Evolutionary conservation across 1,140 invertebrate genomes (phyloP), one percentile per base, ranked within the genome.

Genomic region (Drosophila parabipectinata): DNA sequence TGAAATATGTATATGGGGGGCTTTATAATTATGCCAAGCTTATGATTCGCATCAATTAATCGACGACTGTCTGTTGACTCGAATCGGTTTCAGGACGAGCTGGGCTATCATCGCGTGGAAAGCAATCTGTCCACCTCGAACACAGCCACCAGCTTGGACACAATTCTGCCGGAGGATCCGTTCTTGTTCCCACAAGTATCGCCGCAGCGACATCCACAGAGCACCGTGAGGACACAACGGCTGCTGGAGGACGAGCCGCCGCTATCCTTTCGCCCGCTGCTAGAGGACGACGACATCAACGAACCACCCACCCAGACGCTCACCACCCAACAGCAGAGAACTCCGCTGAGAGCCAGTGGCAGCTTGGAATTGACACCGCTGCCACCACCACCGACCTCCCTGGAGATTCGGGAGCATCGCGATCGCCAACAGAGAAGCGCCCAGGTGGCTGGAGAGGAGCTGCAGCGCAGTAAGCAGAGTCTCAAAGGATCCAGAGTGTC

Each of bases 81-180:
- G 21, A 55, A 10, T 28, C 47, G 37, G 21, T 48, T 26, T 12
- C 58, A 90, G 89, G 89, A 90, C 64, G 89, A 90, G 37, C 75
- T 85, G 52, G 90, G 89, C 44, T 92, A 92, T 69, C 77, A 82
- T 32, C 87, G 91, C 21, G 91, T 92, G 54, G 90, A 90, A 48
- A 89, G 79, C 60, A 89, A 84, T 39, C 48, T 92, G 21, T 91
- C 91, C 15, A 74, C 80, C 58, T 92, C 91, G 52, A 92, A 92
- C 32, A 92, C 91, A 50, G 89, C 85, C 47, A 92, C 91, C 24
- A 92, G 91, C 54, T 77, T 92, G 68, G 91, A 92, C 76, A 92
- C 91, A 73, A 90, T 92, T 55, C 44, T 92, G 10, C 88, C 88
- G 5, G 91, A 92, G 75, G 90, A 92, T 79, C 90, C 90, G 14